phyloP scores from a whole-genome alignment of 2,113 vertebrate genomes.

The Motacilla tschutschensis region DNA sequence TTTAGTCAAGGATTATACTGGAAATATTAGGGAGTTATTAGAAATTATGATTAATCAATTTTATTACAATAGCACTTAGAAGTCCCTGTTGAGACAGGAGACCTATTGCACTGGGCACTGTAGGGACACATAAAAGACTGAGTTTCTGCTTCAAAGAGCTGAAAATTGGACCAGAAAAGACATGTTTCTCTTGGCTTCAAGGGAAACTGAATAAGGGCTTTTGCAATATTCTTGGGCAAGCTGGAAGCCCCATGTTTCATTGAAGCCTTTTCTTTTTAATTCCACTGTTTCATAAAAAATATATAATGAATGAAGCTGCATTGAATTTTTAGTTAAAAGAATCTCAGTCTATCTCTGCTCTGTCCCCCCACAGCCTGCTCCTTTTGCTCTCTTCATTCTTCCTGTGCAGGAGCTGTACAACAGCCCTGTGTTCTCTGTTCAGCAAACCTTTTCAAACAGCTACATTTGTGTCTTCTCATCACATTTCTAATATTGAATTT shows the following conservation, averaged over 20 bases:
- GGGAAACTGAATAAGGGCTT: constrained; percentile 39
- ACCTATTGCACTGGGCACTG: constrained; percentile 30
- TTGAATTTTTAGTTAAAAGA: constrained; percentile 44
- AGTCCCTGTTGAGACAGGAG: constrained; percentile 28
- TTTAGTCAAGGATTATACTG: neutral
- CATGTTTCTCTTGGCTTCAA: constrained; percentile 43
- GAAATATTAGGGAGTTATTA: constrained; percentile 29
- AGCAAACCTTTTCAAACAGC: constrained; percentile 18
- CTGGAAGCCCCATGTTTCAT: constrained; percentile 7
- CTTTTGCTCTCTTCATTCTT: constrained; percentile 30
- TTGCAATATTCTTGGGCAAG: constrained; percentile 31
- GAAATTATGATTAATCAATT: constrained; percentile 49
- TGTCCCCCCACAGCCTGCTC: neutral
- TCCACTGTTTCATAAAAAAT: constrained; percentile 20
- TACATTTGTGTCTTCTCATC: constrained; percentile 27
- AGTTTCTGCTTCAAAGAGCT: constrained; percentile 54
- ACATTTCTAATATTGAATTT: constrained; percentile 30
- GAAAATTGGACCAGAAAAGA: constrained; percentile 44
- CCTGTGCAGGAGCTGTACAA: neutral
- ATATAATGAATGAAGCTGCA: constrained; percentile 27
- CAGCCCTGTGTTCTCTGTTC: neutral
- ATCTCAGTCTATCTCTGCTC: neutral
- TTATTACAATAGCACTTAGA: constrained; percentile 20
- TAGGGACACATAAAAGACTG: constrained; percentile 48
- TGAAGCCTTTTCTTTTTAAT: constrained; percentile 26